These are phyloP conservation scores for Himalopsyche tibetana DNA, from an alignment of 2,888 invertebrate genomes.

Conservation along the genomic window DNA sequence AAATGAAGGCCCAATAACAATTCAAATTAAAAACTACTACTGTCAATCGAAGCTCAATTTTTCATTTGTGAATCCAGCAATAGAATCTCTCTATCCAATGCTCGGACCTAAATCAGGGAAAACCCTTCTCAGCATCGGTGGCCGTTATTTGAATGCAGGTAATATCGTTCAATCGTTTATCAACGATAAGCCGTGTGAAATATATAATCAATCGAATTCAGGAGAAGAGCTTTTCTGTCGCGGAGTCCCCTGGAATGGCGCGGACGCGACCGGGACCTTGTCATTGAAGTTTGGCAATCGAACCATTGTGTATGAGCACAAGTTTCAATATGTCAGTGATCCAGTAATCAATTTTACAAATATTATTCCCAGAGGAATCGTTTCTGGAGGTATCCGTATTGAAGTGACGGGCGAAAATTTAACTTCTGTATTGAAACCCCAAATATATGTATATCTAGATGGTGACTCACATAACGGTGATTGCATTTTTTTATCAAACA, in stretches of 20 bases:
- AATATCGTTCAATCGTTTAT: conserved; percentile 93
- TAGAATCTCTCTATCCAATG: conserved; percentile 89
- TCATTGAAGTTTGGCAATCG: conserved; percentile 92
- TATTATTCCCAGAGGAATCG: conserved; percentile 92
- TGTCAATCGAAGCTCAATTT: conserved; percentile 91
- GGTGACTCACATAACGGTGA: conserved; percentile 84
- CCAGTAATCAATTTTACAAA: conserved; percentile 91
- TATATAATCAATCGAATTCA: conserved; percentile 80
- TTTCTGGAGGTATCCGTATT: conserved; percentile 94
- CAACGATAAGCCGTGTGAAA: conserved; percentile 90
- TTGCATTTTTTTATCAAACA: conserved; percentile 83
- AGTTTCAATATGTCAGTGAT: conserved; percentile 93
- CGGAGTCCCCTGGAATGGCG: conserved; percentile 85
- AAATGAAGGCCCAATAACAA: conserved; percentile 91
- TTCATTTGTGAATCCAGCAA: conserved; percentile 92
- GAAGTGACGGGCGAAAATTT: conserved; percentile 93
- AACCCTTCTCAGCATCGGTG: conserved; percentile 92
- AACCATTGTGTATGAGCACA: conserved; percentile 85
- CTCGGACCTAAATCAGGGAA: conserved; percentile 97
- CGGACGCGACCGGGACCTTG: conserved; percentile 81
- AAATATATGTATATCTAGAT: conserved; percentile 95
- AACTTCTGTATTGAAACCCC: conserved; percentile 92
- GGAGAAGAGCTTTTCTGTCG: conserved; percentile 88
- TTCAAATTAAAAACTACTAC: conserved; percentile 93
- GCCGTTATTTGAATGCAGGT: conserved; percentile 96